phyloP scores from a whole-genome alignment of 2,888 invertebrate species.

The Apotomis turbidana region DNA sequence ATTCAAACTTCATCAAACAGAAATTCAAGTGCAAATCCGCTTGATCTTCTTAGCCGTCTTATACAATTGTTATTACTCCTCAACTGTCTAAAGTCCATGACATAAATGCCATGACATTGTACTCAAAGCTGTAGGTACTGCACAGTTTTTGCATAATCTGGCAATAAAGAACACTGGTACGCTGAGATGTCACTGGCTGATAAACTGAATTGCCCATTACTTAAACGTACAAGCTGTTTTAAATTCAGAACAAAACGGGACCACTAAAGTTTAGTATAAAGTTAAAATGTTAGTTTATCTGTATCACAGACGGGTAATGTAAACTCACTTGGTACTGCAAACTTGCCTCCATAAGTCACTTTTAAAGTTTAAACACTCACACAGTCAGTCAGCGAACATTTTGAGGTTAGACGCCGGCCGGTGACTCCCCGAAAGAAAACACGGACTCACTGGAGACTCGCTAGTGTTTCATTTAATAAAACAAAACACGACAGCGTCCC shows the following conservation, averaged over 20 bases:
- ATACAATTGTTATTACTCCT: constrained; percentile 11
- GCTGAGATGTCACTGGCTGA: constrained; percentile 67
- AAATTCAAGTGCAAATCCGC: constrained; percentile 8
- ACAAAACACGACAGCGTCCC: background rate
- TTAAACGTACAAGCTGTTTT: constrained; percentile 48
- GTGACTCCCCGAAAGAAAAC: constrained; percentile 28
- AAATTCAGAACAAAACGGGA: constrained; percentile 34
- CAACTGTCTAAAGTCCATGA: constrained; percentile 11
- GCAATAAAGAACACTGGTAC: constrained; percentile 56
- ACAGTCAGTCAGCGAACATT: constrained; percentile 63
- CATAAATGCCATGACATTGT: constrained; percentile 40
- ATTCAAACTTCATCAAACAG: background rate
- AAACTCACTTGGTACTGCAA: constrained; percentile 69
- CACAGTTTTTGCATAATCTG: constrained; percentile 56
- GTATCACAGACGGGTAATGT: constrained; percentile 44
- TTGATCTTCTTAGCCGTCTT: background rate
- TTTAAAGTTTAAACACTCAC: constrained; percentile 73
- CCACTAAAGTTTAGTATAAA: background rate
- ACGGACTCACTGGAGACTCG: constrained; percentile 11
- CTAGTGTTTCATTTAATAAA: background rate
- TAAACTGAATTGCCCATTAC: constrained; percentile 70
- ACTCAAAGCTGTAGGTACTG: constrained; percentile 38
- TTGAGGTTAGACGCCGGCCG: constrained; percentile 67
- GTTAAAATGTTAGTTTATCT: constrained; percentile 20
- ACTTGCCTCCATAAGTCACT: constrained; percentile 60